A percentile compares a stretch with the other conserved stretches of the same genome.
Evolutionary conservation across 2,888 invertebrate species (phyloP).

Genomic region (Plebejus argus): DNA sequence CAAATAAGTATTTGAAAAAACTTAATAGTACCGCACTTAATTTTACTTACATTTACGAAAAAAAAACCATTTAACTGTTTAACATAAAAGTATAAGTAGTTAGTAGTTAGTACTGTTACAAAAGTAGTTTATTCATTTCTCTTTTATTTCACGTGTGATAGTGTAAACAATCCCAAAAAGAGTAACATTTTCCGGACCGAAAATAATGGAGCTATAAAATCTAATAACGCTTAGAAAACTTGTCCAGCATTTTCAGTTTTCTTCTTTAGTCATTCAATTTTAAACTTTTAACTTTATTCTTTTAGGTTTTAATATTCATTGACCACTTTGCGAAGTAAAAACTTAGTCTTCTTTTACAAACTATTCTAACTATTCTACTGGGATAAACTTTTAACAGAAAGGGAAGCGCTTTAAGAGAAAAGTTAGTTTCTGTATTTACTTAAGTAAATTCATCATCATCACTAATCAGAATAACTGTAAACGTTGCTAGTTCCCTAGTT

Average conservation of each 20-base stretch:
- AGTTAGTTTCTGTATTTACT: not conserved
- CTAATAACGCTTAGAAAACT: conserved; percentile 5
- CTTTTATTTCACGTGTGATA: too few relatives aligned
- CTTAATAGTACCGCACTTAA: too few relatives aligned
- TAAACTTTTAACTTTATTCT: not conserved
- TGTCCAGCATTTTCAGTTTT: not conserved
- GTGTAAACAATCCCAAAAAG: not conserved
- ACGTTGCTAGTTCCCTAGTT: not conserved
- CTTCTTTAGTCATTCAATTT: not conserved
- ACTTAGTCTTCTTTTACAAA: conserved; percentile 8
- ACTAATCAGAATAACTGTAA: not conserved
- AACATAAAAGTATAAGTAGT: too few relatives aligned
- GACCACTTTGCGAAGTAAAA: not conserved
- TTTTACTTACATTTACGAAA: too few relatives aligned
- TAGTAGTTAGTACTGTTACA: too few relatives aligned
- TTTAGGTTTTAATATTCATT: not conserved
- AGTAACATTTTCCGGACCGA: not conserved
- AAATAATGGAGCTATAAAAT: conserved; percentile 14
- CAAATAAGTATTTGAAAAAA: too few relatives aligned
- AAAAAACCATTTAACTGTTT: too few relatives aligned
- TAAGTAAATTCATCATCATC: not conserved
- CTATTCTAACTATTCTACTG: not conserved
- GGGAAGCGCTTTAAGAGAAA: not conserved
- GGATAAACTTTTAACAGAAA: not conserved
- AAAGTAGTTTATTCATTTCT: too few relatives aligned